These are phyloP conservation scores for Promerops cafer DNA, from an alignment of 2,113 vertebrate species.

Conservation along the genomic window DNA sequence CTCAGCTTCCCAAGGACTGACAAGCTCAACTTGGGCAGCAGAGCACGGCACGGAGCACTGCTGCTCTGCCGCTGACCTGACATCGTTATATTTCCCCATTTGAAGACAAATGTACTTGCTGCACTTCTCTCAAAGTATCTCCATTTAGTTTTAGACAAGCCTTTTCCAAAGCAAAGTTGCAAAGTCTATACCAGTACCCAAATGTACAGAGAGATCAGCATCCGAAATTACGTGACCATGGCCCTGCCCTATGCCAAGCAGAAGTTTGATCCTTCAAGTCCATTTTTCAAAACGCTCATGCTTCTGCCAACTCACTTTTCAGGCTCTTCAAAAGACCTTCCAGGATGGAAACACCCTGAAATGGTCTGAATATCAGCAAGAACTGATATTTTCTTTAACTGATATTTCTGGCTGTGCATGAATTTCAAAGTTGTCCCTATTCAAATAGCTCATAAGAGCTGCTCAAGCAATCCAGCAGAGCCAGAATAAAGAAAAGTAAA, in stretches of 20 bases:
- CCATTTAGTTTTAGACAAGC: background rate
- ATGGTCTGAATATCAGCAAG: background rate
- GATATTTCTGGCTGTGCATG: background rate
- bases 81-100: rapidly evolving
- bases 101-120: background rate
- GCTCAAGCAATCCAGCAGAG: background rate
- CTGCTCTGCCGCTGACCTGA: background rate
- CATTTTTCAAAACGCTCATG: background rate
- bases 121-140: background rate
- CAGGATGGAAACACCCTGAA: background rate
- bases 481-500: background rate
- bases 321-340: background rate
- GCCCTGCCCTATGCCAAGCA: background rate
- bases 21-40: background rate
- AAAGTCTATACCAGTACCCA: background rate
- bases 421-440: background rate
- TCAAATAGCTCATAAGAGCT: background rate
- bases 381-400: too few species aligned
- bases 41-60: background rate
- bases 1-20: background rate
- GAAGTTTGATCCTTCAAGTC: background rate
- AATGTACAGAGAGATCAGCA: background rate
- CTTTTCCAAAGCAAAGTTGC: background rate
- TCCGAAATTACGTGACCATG: background rate
- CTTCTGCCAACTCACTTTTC: background rate